Evolutionary conservation across 2,113 vertebrate species (phyloP).

Genomic region (Uria lomvia): DNA sequence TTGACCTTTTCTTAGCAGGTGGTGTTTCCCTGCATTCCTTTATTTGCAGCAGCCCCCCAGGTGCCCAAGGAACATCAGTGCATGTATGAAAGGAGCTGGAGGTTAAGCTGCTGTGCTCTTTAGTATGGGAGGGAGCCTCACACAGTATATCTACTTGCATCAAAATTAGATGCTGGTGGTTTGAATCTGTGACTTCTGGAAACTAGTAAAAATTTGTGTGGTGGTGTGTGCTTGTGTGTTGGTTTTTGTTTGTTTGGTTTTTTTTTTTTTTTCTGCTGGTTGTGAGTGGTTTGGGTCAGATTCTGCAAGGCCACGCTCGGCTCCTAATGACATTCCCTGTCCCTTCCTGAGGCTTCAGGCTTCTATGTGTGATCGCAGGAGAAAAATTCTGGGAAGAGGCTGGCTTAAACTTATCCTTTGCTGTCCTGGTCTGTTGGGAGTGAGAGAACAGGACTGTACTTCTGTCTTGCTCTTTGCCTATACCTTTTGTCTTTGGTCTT

Average conservation of each 20-base stretch:
- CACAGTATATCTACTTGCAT: fast-evolving
- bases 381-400: neutral
- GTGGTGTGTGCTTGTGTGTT: neutral
- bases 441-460: neutral
- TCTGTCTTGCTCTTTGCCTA: neutral
- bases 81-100: neutral
- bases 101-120: neutral
- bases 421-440: neutral
- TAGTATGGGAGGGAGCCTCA: neutral
- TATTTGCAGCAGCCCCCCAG: neutral
- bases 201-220: neutral
- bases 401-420: neutral
- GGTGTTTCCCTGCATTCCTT: neutral
- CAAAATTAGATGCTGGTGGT: neutral
- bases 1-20: neutral
- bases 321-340: neutral
- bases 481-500: neutral
- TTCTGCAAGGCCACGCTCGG: neutral
- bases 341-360: neutral
- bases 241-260: no score
- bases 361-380: neutral
- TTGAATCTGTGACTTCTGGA: neutral
- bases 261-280: neutral
- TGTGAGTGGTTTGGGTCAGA: neutral
- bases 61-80: neutral